Evolutionary conservation across 92 coral and sea anemone genomes (phyloP), one percentile per base, ranked within the genome.

Genomic region (Montipora capitata): DNA sequence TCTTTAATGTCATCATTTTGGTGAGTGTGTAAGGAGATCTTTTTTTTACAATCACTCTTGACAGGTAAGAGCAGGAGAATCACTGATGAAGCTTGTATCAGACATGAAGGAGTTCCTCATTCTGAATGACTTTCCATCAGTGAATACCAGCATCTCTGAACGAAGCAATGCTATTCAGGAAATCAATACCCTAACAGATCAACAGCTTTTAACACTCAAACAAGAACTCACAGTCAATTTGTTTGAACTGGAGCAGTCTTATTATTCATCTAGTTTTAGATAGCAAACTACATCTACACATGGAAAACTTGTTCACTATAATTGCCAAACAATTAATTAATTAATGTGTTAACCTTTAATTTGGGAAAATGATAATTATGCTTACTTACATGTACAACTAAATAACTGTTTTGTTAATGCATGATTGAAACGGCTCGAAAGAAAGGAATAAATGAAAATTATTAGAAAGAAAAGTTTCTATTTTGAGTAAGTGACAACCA

Each of bases 61-160:
- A 4, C 87, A 97, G 99, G 99, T 97, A 4, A 93, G 99, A 73
- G 99, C 99, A 44, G 97, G 98, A 16, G 99, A 97, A 80, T 97
- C 99, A 5, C 88, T 97, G 16, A 93, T 95, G 94, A 97, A 97
- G 49, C 90, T 97, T 78, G 99, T 97, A 27, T 97, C 99, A 57
- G 99, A 97, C 91, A 97, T 97, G 83, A 97, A 97, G 74, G 99
- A 97, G 89, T 97, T 97, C 86, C 91, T 97, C 48, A 95, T 97
- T 70, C 78, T 97, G 68, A 97, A 97, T 82, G 96, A 97, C 86
- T 97, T 97, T 68, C 99, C 99, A 42, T 96, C 98, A 44, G 99
- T 97, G 9, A 97, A 97, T 68, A 92, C 89, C 64, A 95, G 95
- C 66, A 97, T 97, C 79, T 74, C 94, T 4, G 96, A 94, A 6